Evolutionary conservation across 2,888 invertebrate species (phyloP).

Genomic region (Thymelicus sylvestris): DNA sequence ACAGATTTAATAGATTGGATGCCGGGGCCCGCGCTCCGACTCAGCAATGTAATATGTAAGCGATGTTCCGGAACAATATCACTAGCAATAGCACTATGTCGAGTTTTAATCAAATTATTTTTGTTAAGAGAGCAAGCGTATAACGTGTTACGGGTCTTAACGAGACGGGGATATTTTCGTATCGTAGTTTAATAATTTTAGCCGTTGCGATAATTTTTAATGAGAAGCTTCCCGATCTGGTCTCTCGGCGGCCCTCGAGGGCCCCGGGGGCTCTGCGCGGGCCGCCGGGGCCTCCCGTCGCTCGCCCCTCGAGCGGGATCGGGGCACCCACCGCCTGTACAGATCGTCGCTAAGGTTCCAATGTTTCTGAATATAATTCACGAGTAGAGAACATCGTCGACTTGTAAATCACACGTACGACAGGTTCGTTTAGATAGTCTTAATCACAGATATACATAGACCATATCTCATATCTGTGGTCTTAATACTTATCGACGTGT

Average conservation of each 20-base stretch:
- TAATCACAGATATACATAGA: not conserved
- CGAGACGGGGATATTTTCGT: constrained; percentile 68
- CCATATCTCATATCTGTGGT: no score
- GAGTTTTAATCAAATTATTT: constrained; percentile 73
- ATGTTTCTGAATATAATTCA: constrained; percentile 31
- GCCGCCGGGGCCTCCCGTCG: no score
- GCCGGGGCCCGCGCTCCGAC: constrained; percentile 11
- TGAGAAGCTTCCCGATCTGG: constrained; percentile 14
- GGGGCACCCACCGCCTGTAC: constrained; percentile 38
- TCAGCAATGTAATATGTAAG: constrained; percentile 43
- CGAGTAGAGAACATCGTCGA: constrained; percentile 41
- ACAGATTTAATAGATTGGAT: constrained; percentile 16
- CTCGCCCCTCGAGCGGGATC: constrained; percentile 33
- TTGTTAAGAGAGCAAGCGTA: constrained; percentile 49
- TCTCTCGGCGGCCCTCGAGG: no score
- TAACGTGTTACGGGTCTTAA: constrained; percentile 53
- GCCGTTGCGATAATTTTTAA: constrained; percentile 45
- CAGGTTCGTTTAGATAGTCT: constrained; percentile 13
- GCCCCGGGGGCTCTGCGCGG: no score
- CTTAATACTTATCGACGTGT: constrained; percentile 11
- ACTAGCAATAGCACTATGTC: constrained; percentile 40
- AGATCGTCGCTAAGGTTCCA: constrained; percentile 38
- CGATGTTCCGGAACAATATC: constrained; percentile 55
- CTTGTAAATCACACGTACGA: constrained; percentile 36
- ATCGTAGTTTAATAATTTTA: constrained; percentile 64